These are phyloP conservation scores for Cyrtodaria siliqua DNA, from an alignment of 2,888 invertebrate species.

Conservation along the genomic window DNA sequence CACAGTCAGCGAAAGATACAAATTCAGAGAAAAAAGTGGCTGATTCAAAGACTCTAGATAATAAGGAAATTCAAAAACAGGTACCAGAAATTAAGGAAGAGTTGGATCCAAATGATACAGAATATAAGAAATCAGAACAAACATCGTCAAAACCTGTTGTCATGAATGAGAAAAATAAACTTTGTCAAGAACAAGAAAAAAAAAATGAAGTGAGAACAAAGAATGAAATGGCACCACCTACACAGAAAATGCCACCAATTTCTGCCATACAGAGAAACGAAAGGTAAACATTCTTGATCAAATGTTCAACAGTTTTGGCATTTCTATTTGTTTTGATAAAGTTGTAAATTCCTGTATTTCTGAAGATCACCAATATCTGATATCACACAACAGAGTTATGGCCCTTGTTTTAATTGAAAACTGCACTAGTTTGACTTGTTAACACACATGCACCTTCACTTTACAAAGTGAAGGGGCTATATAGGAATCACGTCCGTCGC, in stretches of 20 bases:
- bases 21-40: no score
- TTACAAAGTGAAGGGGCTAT: no score
- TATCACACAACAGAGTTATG: no score
- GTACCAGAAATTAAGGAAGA: constrained; percentile 47
- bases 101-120: constrained; percentile 31
- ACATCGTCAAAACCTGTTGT: not conserved
- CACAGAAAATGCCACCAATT: not conserved
- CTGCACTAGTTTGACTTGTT: no score
- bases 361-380: no score
- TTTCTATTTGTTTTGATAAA: no score
- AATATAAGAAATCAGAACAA: constrained; percentile 25
- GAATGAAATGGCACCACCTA: constrained; percentile 2
- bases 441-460: no score
- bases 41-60: constrained; percentile 4
- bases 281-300: constrained; percentile 4
- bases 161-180: constrained; percentile 1
- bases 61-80: constrained; percentile 5
- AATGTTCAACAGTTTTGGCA: no score
- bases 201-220: not conserved
- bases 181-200: constrained; percentile 6
- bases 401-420: no score
- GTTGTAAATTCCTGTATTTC: no score
- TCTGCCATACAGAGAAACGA: not conserved
- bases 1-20: no score
- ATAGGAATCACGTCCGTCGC: no score